phyloP scores from a whole-genome alignment of 2,888 invertebrate species.

The Mythimna impura region DNA sequence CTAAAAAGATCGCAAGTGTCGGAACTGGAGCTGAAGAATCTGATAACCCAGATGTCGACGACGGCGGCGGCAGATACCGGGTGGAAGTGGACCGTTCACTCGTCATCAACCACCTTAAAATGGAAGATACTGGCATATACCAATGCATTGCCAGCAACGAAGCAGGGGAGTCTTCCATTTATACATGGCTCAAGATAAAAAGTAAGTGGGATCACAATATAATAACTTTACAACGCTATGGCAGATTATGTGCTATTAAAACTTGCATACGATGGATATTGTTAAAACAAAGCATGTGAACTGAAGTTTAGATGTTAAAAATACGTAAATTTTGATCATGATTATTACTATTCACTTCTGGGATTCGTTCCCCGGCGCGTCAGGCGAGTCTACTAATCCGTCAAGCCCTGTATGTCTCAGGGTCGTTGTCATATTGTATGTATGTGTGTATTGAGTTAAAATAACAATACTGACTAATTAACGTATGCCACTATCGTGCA shows the following conservation, averaged over 20 bases:
- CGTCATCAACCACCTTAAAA: constrained; percentile 94
- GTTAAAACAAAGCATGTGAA: constrained; percentile 44
- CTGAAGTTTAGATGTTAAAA: constrained; percentile 17
- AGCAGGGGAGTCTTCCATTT: constrained; percentile 97
- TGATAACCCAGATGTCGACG: constrained; percentile 84
- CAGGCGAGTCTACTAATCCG: constrained; percentile 29
- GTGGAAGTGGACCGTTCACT: constrained; percentile 95
- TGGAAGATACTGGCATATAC: constrained; percentile 97
- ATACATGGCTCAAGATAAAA: constrained; percentile 98
- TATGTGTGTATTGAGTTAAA: constrained; percentile 43
- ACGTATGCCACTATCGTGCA: constrained; percentile 78
- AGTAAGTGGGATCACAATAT: constrained; percentile 92
- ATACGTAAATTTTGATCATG: constrained; percentile 18
- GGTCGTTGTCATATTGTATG: constrained; percentile 44
- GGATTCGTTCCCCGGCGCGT: constrained; percentile 23
- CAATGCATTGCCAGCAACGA: constrained; percentile 98
- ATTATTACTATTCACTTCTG: constrained; percentile 21
- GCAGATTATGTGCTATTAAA: constrained; percentile 10
- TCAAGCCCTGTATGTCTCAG: constrained; percentile 42
- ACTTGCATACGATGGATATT: constrained; percentile 10
- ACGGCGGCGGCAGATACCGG: constrained; percentile 92
- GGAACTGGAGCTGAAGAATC: constrained; percentile 83
- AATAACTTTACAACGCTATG: constrained; percentile 2
- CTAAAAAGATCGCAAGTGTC: constrained; percentile 88
- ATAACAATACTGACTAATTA: constrained; percentile 58